Percentiles rank a stretch among this genome's conserved stretches.
Evolutionary conservation across 2,888 invertebrate genomes (phyloP).

Genomic region (Onthophagus sagittarius): DNA sequence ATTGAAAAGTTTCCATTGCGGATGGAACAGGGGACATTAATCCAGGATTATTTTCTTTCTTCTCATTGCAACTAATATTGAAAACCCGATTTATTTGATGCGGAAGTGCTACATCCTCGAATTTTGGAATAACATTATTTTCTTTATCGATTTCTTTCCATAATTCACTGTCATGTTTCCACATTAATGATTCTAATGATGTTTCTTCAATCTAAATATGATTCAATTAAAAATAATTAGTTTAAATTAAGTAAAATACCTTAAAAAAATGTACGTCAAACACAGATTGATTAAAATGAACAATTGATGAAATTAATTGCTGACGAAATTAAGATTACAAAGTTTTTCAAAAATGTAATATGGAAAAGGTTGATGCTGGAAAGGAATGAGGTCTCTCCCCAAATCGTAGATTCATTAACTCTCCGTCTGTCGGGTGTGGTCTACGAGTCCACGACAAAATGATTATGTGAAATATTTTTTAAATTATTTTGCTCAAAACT

Average conservation of each 20-base stretch:
- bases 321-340: too few species aligned
- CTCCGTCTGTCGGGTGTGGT: too few species aligned
- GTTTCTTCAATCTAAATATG: constrained; percentile 79
- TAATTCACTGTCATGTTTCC: constrained; percentile 81
- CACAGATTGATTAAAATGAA: too few species aligned
- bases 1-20: constrained; percentile 62
- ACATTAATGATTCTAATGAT: constrained; percentile 86
- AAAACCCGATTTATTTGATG: constrained; percentile 8
- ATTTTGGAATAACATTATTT: constrained; percentile 66
- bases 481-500: too few species aligned
- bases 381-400: too few species aligned
- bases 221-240: too few species aligned
- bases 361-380: too few species aligned
- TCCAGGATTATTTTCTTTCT: constrained; percentile 14
- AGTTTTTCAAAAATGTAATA: too few species aligned
- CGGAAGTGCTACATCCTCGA: constrained; percentile 71
- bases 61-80: not conserved
- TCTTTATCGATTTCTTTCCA: constrained; percentile 73
- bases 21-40: constrained; percentile 55
- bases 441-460: too few species aligned
- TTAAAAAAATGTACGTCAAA: not conserved
- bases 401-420: too few species aligned
- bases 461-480: too few species aligned
- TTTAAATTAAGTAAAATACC: not conserved
- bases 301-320: too few species aligned